Base-by-base conservation (phyloP, 2,113 vertebrate genomes). In the Hystrix cristata region DNA sequence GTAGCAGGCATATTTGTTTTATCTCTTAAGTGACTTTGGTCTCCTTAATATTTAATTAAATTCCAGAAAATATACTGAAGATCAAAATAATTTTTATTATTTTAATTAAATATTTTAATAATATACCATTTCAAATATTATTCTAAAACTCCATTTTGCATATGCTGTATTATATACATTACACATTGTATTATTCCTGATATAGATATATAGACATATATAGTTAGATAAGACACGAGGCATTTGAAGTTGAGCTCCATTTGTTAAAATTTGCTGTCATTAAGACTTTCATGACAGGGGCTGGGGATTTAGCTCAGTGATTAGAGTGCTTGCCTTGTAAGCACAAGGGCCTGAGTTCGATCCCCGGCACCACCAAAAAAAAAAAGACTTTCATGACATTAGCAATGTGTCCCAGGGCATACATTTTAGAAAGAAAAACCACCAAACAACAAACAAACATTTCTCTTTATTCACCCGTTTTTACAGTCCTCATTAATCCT, bases 11-110 rank as follows among this genome's bases (percentile, higher is more conserved):
- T 72, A 27, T 7, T 34, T 85, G 23, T 11, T 85, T 95, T 88
- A 21, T 82, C 25, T n/a, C 10, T 87, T 48, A 95, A 67, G 9
- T 93, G 25, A 78, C 3, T 7, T 92, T 79, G 2, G 19, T 60
- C 13, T 84, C 14, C 76, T 10, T 5, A 72, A n/a, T 51, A 72
- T 82, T 5, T 96, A 92, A 53, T 95, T 84, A 91, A 89, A 95
- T 79, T 4, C 0, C 1, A 31, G 34, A 90, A 27, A 87, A 4
- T 53, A 72, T 71, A 19, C 19, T 57, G 82, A 84, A 16, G 3
- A 6, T 67, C 38, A 95, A 65, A 67, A 53, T 81, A 1, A 82
- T 23, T 87, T 97, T 51, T n/a, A 25, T 59, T 23, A 4, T 25
- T 14, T 80, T 74, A 59, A 9, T 81, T 64, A 6, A n/a, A 43